Base-by-base conservation (phyloP, 2,888 invertebrate species). In the Drosophila bunnanda region DNA sequence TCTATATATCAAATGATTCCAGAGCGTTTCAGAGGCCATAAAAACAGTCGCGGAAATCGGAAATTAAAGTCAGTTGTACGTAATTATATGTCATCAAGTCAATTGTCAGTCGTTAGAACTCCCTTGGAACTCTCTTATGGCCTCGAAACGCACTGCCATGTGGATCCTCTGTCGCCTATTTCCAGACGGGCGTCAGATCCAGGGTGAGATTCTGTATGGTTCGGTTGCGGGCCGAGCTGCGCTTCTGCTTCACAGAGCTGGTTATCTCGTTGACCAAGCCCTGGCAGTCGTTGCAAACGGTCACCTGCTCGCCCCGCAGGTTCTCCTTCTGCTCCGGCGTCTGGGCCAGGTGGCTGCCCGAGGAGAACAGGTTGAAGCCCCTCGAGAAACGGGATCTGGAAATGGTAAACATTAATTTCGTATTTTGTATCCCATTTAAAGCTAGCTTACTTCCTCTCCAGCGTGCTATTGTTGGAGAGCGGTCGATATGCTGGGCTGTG, bases 211-310 rank as follows among this genome's bases (percentile, higher is more conserved):
- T 96, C 70, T 96, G 94, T 78, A 97, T 94, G 79, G 96, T 96
- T 91, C 96, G 95, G 93, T 96, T 96, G 82, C 97, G 94, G 67
- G 96, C 96, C 65, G 96, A 96, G 67, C 97, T 95, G 86, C 97
- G 95, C 75, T 96, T 96, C 67, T 96, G 96, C 69, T 91, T 91
- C 96, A 95, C 78, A 25, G 97, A 97, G 93, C 97, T 96, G 91
- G 98, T 98, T 91, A 98, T 98, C 93, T 98, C 97, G 85, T 97
- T 95, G 69, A 98, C 97, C 96, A 98, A 96, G 71, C 96, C 96
- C 92, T 97, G 97, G 93, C 98, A 98, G 93, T 98, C 98, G 92
- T 97, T 96, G 92, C 98, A 98, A 53, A 98, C 97, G 73, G 96
- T 95, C 96, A 98, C 97, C 90, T 96, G 95, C 70, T 97, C 95